phyloP scores from a whole-genome alignment of 2,113 vertebrate genomes.

The Lates calcarifer region DNA sequence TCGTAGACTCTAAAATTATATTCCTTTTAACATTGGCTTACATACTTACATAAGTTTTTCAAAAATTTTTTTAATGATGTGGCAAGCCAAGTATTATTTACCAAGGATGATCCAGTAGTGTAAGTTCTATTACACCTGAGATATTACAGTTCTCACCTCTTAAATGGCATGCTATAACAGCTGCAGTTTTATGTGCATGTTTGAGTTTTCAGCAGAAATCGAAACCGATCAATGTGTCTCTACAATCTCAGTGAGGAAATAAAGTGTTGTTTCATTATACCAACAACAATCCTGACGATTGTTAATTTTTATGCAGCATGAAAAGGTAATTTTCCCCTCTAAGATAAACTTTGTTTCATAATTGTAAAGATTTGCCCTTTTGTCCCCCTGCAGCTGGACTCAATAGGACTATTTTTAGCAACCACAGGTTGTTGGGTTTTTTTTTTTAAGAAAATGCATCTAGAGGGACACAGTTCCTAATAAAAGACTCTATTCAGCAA shows the following conservation, averaged over 20 bases:
- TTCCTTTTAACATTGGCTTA: neutral
- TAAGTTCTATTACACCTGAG: constrained; percentile 75
- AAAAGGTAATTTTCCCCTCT: neutral
- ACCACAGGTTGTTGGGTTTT: neutral
- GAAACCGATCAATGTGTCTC: neutral
- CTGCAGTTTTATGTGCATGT: constrained; percentile 6
- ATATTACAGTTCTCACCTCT: neutral
- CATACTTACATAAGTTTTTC: neutral
- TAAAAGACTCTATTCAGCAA: constrained; percentile 9
- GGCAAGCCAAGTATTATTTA: neutral
- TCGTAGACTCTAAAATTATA: neutral
- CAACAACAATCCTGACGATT: neutral
- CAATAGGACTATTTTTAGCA: constrained; percentile 38
- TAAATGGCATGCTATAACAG: neutral
- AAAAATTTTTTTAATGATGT: constrained; percentile 19
- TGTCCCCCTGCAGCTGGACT: constrained; percentile 28
- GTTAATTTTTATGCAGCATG: neutral
- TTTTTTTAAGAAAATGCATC: constrained; percentile 11
- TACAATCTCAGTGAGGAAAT: constrained; percentile 21
- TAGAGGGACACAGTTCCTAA: constrained; percentile 3
- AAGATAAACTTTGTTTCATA: neutral
- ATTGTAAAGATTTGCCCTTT: neutral
- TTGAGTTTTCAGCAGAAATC: constrained; percentile 19
- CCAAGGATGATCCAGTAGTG: constrained; percentile 33
- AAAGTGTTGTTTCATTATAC: constrained; percentile 4